Conservation (phyloP, 1,140 invertebrate genomes). For the Megalopta genalis region DNA sequence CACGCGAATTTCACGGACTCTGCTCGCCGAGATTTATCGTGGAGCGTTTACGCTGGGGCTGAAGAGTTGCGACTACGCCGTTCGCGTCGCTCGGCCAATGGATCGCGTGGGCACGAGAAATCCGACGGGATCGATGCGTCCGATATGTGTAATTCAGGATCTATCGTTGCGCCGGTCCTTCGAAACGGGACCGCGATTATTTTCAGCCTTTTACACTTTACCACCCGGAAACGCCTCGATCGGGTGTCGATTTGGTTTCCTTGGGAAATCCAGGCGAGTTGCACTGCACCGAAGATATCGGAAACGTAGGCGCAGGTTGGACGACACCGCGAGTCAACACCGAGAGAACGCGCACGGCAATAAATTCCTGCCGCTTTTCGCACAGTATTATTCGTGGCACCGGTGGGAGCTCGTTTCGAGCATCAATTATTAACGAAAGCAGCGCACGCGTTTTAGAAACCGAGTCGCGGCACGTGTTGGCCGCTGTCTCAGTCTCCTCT, state of each 20-base stretch:
- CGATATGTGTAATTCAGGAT: not conserved
- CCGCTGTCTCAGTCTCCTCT: not conserved
- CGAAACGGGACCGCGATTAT: not conserved
- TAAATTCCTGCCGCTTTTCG: not conserved
- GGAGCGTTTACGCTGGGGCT: slow-evolving; percentile 35
- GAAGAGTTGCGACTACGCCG: slow-evolving; percentile 18
- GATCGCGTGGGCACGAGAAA: not conserved
- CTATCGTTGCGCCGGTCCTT: not conserved
- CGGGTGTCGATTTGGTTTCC: no score
- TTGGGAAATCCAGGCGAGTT: no score
- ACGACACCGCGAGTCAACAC: no score
- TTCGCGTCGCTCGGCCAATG: not conserved
- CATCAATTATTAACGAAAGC: slow-evolving; percentile 48
- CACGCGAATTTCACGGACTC: slow-evolving; percentile 31
- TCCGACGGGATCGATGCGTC: not conserved
- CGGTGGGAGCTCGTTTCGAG: not conserved
- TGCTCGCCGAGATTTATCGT: slow-evolving; percentile 50
- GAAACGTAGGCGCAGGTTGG: not conserved
- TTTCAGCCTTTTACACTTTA: not conserved
- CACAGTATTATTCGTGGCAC: not conserved
- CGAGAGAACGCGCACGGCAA: not conserved
- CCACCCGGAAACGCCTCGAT: not conserved
- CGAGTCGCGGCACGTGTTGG: slow-evolving; percentile 30
- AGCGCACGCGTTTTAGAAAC: slow-evolving; percentile 44
- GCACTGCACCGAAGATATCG: no score